phyloP scores from a whole-genome alignment of 30 jellyfish, hydroid and myxozoan genomes.

The Pseudorhiza aurosa region DNA sequence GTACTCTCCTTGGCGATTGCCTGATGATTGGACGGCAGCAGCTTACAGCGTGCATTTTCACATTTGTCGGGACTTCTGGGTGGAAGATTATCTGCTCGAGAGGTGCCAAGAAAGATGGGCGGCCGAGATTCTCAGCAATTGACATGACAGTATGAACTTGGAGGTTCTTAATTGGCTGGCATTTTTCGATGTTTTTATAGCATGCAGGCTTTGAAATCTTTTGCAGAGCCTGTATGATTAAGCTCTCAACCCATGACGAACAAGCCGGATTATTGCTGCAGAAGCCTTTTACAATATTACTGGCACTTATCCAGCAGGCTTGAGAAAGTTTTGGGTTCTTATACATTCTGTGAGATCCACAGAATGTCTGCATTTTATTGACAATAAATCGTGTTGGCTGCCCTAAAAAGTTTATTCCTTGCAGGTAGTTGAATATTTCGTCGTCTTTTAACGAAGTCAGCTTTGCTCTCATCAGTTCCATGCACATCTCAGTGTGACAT shows the following conservation, averaged over 20 bases:
- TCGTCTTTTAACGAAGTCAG: not conserved
- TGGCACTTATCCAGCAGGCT: slow-evolving; percentile 60
- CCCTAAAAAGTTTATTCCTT: slow-evolving; percentile 36
- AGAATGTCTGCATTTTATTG: slow-evolving; percentile 28
- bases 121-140: slow-evolving; percentile 59
- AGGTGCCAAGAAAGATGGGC: slow-evolving; percentile 40
- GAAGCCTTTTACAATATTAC: slow-evolving; percentile 50
- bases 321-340: slow-evolving; percentile 2
- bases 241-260: slow-evolving; percentile 43
- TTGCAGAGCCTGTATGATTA: slow-evolving; percentile 11
- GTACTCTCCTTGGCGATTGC: slow-evolving; percentile 41
- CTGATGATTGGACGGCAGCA: slow-evolving; percentile 45
- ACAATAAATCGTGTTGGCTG: slow-evolving; percentile 39
- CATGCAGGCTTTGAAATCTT: slow-evolving; percentile 17
- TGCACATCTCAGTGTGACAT: slow-evolving; percentile 47
- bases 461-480: slow-evolving; percentile 11
- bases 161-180: slow-evolving; percentile 39
- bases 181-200: not conserved
- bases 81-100: slow-evolving; percentile 25
- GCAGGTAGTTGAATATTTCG: slow-evolving; percentile 11
- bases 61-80: slow-evolving; percentile 21
- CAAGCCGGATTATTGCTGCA: slow-evolving; percentile 25
- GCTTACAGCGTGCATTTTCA: slow-evolving; percentile 35
- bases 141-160: slow-evolving; percentile 24
- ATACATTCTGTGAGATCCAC: slow-evolving; percentile 14